Conservation (phyloP, 2,888 invertebrate species). For the Noctua janthina region DNA sequence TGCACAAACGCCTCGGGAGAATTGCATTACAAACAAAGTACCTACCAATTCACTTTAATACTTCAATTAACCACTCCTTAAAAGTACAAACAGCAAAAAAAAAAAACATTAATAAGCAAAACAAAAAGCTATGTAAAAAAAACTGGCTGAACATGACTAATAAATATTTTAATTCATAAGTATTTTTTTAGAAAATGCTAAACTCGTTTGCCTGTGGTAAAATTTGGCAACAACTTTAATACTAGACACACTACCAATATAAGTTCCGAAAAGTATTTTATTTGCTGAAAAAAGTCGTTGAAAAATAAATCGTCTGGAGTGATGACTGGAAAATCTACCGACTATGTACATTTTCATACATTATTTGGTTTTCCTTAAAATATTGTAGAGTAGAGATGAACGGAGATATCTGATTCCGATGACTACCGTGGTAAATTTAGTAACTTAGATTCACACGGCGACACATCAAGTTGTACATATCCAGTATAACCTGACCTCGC, state of each 20-base stretch:
- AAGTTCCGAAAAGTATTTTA: slow-evolving; percentile 73
- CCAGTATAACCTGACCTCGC: too few species aligned
- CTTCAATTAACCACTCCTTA: background rate
- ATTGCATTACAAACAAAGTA: background rate
- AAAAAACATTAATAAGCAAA: background rate
- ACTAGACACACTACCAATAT: slow-evolving; percentile 70
- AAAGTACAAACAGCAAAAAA: background rate
- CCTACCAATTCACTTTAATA: background rate
- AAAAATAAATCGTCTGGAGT: slow-evolving; percentile 67
- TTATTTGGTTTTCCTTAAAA: slow-evolving; percentile 51
- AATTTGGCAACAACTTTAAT: slow-evolving; percentile 78
- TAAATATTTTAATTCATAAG: background rate
- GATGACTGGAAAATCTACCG: slow-evolving; percentile 67
- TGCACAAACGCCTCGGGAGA: slow-evolving; percentile 13
- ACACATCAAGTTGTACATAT: too few species aligned
- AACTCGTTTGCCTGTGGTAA: slow-evolving; percentile 62
- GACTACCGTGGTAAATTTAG: background rate
- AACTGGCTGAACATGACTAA: background rate
- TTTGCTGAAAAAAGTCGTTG: slow-evolving; percentile 62
- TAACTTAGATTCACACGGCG: background rate
- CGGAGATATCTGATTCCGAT: slow-evolving; percentile 39
- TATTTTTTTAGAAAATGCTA: slow-evolving; percentile 21
- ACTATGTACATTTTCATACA: slow-evolving; percentile 62
- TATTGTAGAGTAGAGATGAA: slow-evolving; percentile 44
- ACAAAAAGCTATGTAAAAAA: background rate